Evolutionary conservation across 37 sponge, comb jelly and placozoan genomes (phyloP), one percentile per base, ranked within the genome.

Genomic region (Spongia lamella): DNA sequence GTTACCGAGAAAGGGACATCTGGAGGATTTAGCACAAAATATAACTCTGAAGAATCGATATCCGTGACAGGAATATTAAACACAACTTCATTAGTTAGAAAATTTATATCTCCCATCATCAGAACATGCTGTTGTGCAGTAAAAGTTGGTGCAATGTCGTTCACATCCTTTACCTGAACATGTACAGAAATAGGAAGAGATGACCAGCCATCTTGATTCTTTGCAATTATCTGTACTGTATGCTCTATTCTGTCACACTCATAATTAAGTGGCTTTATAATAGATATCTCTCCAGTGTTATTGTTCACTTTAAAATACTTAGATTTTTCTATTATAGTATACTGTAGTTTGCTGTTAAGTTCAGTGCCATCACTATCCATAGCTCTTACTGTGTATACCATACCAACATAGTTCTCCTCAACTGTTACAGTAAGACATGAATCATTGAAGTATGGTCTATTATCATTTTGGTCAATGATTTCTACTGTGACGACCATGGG

Each of bases 221-320:
- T 35, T 24, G 73, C 73, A 14, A 72, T 33, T n/a, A 72, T 36
- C 14, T 72, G 37, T 16, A 56, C 57, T 16, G 6, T 22, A 32
- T 56, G 56, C n/a, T 32, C 14, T 17, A 21, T 50, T 20, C 22
- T 50, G 22, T 37, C 38, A 22, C 20, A 4, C 25, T 35, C 35
- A 33, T 20, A 57, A 17, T 32, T 38, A 34, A 34, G 32, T 22
- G 73, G 57, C 19, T 22, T 29, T 33, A 31, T 58, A 5, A 87
- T 50, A 32, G 36, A 57, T 25, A 87, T 81, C 3, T 76, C 69
- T 39, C 88, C 83, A 65, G 78, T 81, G 30, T 70, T 49, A 0
- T 55, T 13, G 69, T 72, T 57, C 20, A 87, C 64, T 0, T 22
- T 53, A 72, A 87, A 87, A n/a, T 9, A 13, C 5, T 43, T 43